Evolutionary conservation across 92 coral and sea anemone genomes (phyloP).

Genomic region (Siderastrea siderea): DNA sequence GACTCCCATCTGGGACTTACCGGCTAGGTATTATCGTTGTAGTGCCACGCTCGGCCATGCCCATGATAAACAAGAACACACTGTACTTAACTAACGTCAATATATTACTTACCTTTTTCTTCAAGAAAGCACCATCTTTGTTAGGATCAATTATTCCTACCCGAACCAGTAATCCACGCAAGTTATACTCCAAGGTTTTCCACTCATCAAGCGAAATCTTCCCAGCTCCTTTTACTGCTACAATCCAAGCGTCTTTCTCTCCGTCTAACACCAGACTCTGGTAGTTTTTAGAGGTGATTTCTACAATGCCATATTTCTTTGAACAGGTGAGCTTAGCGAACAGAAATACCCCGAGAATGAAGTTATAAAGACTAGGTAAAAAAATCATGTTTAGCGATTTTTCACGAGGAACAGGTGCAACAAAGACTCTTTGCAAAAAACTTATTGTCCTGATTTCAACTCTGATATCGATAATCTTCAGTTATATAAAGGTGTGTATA

Average conservation of each 20-base stretch:
- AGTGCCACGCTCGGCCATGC: too few relatives aligned
- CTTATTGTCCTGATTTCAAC: neutral
- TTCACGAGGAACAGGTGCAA: constrained; percentile 30
- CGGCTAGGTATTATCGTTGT: too few relatives aligned
- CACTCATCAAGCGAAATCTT: constrained; percentile 73
- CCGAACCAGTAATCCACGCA: constrained; percentile 87
- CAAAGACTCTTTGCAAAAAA: neutral
- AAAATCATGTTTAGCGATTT: constrained; percentile 6
- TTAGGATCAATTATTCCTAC: constrained; percentile 89
- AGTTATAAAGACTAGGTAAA: constrained; percentile 2
- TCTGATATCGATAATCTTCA: neutral
- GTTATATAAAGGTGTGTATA: neutral
- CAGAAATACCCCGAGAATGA: constrained; percentile 20
- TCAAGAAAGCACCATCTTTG: constrained; percentile 86
- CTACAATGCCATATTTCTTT: constrained; percentile 59
- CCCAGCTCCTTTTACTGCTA: constrained; percentile 80
- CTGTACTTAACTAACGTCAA: neutral
- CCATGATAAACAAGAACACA: neutral
- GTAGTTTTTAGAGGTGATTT: constrained; percentile 72
- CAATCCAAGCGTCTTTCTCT: constrained; percentile 89
- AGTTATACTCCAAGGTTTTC: constrained; percentile 69
- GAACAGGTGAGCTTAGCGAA: constrained; percentile 11
- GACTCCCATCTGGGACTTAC: too few relatives aligned
- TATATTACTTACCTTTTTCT: constrained; percentile 74
- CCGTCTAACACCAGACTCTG: constrained; percentile 73